Evolutionary conservation across 2,113 vertebrate species (phyloP), one percentile per base, ranked within the genome.

Genomic region (Geothlypis trichas): DNA sequence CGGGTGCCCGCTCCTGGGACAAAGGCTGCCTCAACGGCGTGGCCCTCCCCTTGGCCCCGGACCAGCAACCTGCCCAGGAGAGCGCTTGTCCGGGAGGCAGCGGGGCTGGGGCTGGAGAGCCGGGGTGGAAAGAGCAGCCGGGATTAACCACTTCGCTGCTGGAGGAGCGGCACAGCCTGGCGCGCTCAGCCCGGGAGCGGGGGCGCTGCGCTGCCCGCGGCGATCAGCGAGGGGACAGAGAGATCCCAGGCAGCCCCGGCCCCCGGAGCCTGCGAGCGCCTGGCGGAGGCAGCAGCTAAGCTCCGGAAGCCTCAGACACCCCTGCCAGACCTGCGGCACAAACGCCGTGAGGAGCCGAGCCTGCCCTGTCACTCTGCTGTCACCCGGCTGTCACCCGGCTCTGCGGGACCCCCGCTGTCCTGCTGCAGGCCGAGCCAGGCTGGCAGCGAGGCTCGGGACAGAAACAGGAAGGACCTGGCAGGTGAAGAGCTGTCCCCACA

Each of bases 11-110:
- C 49, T 62, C 21, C 61, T n/a, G 85, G 94, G 83, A 92, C 89
- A 95, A 86, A 95, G 88, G 76, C 92, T 95, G 79, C 21, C 87
- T 69, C 11, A 35, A 71, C 0, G 7, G 15, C 31, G 10, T 0
- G 91, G 88, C 89, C 95, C 91, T 97, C 96, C 96, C 95, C 93
- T 95, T 95, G 96, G 96, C 89, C 81, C 46, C 10, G 3, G 35
- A 90, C 94, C 96, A 97, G 82, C 74, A 92, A 95, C 95, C 93
- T 92, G 93, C 84, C 93, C 94, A 87, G 94, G 90, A 67, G 61
- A 79, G 75, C 5, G 4, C 61, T 54, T 3, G 31, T n/a, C 77
- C 54, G 5, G 81, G 87, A 91, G 80, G 54, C 63, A 61, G 65
- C 27, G 17, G 72, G 67, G 80, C 83, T 63, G 63, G 24, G 79